These are phyloP conservation scores for Acomys russatus DNA, from an alignment of 2,797 vertebrate genomes.

Conservation along the genomic window DNA sequence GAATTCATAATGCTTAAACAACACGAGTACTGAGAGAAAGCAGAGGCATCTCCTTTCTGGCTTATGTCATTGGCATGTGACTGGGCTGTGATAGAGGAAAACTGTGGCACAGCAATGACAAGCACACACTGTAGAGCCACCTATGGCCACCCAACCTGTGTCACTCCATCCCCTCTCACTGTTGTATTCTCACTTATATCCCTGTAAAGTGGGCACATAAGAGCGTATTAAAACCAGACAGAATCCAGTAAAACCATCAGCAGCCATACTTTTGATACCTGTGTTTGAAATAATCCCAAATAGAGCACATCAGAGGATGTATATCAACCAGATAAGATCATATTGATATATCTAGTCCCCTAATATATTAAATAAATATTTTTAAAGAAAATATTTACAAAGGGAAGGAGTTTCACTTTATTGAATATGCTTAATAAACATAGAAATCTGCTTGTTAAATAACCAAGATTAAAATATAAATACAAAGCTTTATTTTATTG, in stretches of 20 bases:
- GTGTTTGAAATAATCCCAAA: not conserved
- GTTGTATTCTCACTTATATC: too few species aligned
- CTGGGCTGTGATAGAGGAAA: not conserved
- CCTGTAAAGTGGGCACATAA: not conserved
- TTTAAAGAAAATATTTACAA: not conserved
- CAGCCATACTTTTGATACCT: not conserved
- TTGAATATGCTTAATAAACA: slow-evolving; percentile 62
- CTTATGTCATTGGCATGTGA: not conserved
- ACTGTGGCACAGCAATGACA: not conserved
- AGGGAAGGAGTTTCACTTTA: not conserved
- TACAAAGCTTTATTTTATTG: not conserved
- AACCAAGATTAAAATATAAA: slow-evolving; percentile 5
- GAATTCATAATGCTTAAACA: not conserved
- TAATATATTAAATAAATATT: not conserved
- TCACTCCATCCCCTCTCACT: not conserved
- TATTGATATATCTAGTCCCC: not conserved
- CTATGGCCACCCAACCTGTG: too few species aligned
- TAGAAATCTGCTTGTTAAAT: slow-evolving; percentile 15
- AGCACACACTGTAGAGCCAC: not conserved
- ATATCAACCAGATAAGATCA: not conserved
- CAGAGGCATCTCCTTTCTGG: not conserved
- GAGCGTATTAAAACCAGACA: not conserved
- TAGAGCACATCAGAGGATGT: not conserved
- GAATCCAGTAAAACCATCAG: not conserved
- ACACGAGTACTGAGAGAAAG: not conserved